phyloP scores from a whole-genome alignment of 2,888 invertebrate genomes.

The Chloroclysta siterata region DNA sequence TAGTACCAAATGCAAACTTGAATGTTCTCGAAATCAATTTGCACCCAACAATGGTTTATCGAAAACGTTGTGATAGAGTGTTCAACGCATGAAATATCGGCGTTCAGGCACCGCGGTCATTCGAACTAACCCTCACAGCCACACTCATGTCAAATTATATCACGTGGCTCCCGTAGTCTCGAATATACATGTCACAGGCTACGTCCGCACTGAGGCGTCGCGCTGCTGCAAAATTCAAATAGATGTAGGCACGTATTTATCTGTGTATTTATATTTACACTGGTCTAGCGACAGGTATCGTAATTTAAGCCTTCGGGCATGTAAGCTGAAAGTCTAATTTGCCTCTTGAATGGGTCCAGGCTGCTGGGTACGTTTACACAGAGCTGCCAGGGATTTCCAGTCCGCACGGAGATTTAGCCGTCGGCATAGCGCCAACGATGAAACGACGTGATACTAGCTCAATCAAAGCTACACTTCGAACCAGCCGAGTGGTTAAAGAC shows the following conservation, averaged over 20 bases:
- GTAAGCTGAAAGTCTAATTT: constrained; percentile 18
- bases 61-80: neutral
- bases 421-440: constrained; percentile 24
- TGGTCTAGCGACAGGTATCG: constrained; percentile 10
- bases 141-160: constrained; percentile 29
- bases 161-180: constrained; percentile 4
- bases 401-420: constrained; percentile 28
- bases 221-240: constrained; percentile 23
- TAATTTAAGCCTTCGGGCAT: constrained; percentile 13
- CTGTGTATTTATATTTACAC: constrained; percentile 6
- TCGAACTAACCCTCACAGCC: constrained; percentile 22
- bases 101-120: neutral
- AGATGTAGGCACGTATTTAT: neutral
- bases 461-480: constrained; percentile 24
- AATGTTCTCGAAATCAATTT: no score
- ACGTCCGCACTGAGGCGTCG: constrained; percentile 3
- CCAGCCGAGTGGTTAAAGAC: constrained; percentile 1
- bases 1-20: no score
- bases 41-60: no score
- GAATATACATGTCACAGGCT: constrained; percentile 3
- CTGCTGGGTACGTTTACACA: constrained; percentile 20
- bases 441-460: constrained; percentile 22
- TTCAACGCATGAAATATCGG: neutral
- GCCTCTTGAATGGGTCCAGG: neutral
- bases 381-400: constrained; percentile 29